These are phyloP conservation scores for Porites lobata DNA, from an alignment of 92 coral and sea anemone species.

Conservation along the genomic window DNA sequence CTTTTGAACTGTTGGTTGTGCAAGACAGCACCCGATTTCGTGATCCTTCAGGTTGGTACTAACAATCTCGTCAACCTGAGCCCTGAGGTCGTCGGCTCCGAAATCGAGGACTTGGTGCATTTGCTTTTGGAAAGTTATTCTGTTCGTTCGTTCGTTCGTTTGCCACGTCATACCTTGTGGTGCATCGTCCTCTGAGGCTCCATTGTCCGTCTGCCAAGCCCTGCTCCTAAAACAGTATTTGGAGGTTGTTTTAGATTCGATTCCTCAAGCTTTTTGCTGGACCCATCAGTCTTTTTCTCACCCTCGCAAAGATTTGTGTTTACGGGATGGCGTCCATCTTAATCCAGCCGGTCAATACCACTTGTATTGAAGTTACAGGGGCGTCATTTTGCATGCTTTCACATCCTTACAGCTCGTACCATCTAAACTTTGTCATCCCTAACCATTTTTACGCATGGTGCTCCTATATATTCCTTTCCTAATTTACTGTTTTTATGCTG, in stretches of 20 bases:
- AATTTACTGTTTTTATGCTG: too few species aligned
- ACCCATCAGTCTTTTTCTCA: constrained; percentile 11
- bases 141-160: constrained; percentile 13
- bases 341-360: constrained; percentile 41
- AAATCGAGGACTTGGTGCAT: constrained; percentile 11
- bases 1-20: too few species aligned
- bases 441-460: neutral
- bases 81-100: constrained; percentile 20
- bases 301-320: constrained; percentile 25
- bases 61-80: constrained; percentile 18
- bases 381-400: constrained; percentile 38
- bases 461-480: neutral
- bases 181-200: constrained; percentile 10
- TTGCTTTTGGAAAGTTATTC: neutral
- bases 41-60: constrained; percentile 44
- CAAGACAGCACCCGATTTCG: constrained; percentile 30
- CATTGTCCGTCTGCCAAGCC: constrained; percentile 10
- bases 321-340: constrained; percentile 41
- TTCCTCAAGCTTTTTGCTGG: constrained; percentile 43
- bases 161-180: constrained; percentile 41
- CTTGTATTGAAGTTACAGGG: constrained; percentile 40
- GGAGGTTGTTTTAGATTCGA: constrained; percentile 7
- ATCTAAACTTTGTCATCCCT: neutral
- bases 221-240: constrained; percentile 36
- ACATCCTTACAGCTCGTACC: neutral